A percentile compares a stretch with the other conserved stretches of the same genome.
Conservation (phyloP, 2,797 vertebrate species). For the Trachops cirrhosus region DNA sequence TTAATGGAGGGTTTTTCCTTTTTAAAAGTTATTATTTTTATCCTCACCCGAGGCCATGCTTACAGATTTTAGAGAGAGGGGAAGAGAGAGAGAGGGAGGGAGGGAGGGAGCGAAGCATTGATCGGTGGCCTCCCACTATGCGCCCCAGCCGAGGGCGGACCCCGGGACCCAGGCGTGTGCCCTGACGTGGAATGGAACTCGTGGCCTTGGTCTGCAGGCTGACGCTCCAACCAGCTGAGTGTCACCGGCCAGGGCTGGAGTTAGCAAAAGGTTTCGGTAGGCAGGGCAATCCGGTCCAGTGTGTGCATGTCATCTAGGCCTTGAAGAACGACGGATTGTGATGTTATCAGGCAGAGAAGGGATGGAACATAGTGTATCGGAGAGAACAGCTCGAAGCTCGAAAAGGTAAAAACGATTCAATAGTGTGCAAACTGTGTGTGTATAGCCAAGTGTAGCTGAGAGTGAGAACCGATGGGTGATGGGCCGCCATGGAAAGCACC, state of each 20-base stretch:
- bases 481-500: background rate
- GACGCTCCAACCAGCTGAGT: background rate
- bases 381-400: background rate
- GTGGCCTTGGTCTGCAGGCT: background rate
- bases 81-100: no score
- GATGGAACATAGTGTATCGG: background rate
- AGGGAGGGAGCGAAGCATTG: background rate
- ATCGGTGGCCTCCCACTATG: background rate
- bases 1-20: background rate
- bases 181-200: background rate
- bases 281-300: no score
- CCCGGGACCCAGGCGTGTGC: background rate
- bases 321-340: background rate
- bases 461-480: background rate
- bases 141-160: background rate
- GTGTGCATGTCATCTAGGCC: background rate
- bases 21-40: background rate
- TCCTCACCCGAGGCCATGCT: background rate
- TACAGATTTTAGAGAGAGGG: background rate
- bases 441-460: background rate
- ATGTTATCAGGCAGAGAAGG: background rate
- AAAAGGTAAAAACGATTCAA: background rate
- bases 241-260: background rate
- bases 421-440: accelerated
- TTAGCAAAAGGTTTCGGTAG: background rate